Base-by-base conservation (phyloP, 2,888 invertebrate species). In the Phengaris arion region DNA sequence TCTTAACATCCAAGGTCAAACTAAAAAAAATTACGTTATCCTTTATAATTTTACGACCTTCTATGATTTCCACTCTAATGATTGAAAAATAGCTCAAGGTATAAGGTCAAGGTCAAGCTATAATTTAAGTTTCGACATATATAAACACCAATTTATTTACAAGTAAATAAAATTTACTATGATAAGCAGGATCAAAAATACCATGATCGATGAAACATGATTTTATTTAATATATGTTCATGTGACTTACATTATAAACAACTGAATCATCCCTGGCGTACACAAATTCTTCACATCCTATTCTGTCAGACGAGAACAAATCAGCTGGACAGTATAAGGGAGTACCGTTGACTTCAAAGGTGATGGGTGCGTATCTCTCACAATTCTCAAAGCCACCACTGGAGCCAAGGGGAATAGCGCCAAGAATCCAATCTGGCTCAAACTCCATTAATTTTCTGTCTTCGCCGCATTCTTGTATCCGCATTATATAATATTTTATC, bases 1-100 rank as follows among this genome's bases (percentile, higher is more conserved):
- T 95, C 94, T 76, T 95, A 93, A 80, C 96, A 96, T 13, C 95
- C 95, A 6, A 96, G 86, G 80, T 94, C 90, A 82, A 95, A 96
- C 96, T 96, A 84, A 8, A 89, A 89, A 54, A n/a, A 80, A 12
- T 45, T 59, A 22, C 15, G 35, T 35, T 35, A 35, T 35, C 35
- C 35, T 35, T 35, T 35, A 35, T 35, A 35, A 35, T 35, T 35
- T 35, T 3, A 35, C 35, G 35, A 35, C 35, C 2, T 35, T 35
- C 4, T 35, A 35, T 35, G 35, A 35, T 35, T 35, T 35, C 35
- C 35, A 35, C 35, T 35, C 1, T 35, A 35, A 35, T 35, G 35
- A 3, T 35, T 35, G 35, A 35, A 35, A 22, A 35, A 35, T 35
- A 35, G 35, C 1, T 35, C 35, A 35, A 35, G 35, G 35, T 35